Evolutionary conservation across 2,888 invertebrate genomes (phyloP).

Genomic region (Lasioglossum villosulum): DNA sequence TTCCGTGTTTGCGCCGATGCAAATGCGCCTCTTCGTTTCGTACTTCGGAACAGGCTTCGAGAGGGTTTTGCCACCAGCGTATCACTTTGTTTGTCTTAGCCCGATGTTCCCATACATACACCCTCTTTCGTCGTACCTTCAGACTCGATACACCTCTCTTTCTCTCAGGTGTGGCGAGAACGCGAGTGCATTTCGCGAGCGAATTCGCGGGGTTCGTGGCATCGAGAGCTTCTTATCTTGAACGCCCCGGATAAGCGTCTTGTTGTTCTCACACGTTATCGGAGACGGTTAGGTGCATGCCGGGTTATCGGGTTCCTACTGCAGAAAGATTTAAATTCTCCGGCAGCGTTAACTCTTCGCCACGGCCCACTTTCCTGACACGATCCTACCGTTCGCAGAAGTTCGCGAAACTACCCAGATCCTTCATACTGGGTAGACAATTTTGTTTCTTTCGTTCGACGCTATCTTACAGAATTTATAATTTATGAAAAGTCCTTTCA

Average conservation of each 20-base stretch:
- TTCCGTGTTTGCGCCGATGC: conserved; percentile 52
- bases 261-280: conserved; percentile 45
- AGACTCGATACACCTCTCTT: conserved; percentile 38
- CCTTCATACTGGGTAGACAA: neutral
- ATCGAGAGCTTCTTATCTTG: conserved; percentile 42
- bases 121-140: neutral
- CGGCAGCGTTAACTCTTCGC: conserved; percentile 21
- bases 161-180: neutral
- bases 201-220: neutral
- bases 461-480: neutral
- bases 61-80: conserved; percentile 28
- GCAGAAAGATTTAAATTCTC: conserved; percentile 37
- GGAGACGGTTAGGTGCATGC: conserved; percentile 25
- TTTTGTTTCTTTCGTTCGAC: neutral
- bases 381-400: neutral
- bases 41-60: conserved; percentile 51
- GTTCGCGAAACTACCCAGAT: neutral
- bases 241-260: conserved; percentile 49
- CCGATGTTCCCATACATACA: neutral
- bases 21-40: conserved; percentile 49
- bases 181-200: neutral
- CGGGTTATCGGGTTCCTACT: conserved; percentile 26
- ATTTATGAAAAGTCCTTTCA: neutral
- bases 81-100: conserved; percentile 53
- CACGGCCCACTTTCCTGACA: conserved; percentile 27